Evolutionary conservation across 2,797 vertebrate genomes (phyloP), one percentile per base, ranked within the genome.

Genomic region (Benthosema pterotum): DNA sequence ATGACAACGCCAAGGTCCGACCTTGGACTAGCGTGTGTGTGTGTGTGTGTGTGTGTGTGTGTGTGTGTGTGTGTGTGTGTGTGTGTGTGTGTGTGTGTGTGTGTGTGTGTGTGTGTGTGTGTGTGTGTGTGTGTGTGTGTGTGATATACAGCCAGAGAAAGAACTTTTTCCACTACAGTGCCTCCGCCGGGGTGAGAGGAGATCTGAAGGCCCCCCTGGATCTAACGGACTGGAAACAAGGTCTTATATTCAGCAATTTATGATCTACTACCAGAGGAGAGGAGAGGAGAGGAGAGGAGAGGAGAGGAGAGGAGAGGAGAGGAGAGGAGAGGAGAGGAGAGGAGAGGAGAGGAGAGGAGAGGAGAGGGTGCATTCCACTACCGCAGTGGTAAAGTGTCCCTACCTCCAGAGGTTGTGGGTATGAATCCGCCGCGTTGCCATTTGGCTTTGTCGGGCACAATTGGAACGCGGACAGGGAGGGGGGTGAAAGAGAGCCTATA

Each of bases 201-300:
- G 74, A 85, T 78, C 73, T 68, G 86, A 89, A 91, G 85, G 86
- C 82, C 85, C 69, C 69, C 83, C 74, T 72, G 79, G 79, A 62
- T 88, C 86, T 90, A 91, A 90, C 87, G 80, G 90, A 88, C 83
- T 87, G 88, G 91, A 92, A 91, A 90, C 88, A 83, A 84, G 85
- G 82, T 83, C 90, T 91, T 87, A 85, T 88, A 88, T 90, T 87
- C 86, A 77, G 83, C 77, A 87, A 91, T 93, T 91, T 92, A 91
- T 88, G 87, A 86, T 87, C 85, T 83, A 38, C 72, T 58, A 78
- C 60, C 68, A 69, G 52, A 74, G 70, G 68, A 70, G 64, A 79
- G 77, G 69, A 84, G 79, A 25, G 60, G n/a, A 25, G 38, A 12
- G n/a, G 2, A 5, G 13, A 19, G 32, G 13, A 11, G 59, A 51